These are phyloP conservation scores for Chrysolina oricalcia DNA, from an alignment of 2,888 invertebrate species.

Conservation along the genomic window DNA sequence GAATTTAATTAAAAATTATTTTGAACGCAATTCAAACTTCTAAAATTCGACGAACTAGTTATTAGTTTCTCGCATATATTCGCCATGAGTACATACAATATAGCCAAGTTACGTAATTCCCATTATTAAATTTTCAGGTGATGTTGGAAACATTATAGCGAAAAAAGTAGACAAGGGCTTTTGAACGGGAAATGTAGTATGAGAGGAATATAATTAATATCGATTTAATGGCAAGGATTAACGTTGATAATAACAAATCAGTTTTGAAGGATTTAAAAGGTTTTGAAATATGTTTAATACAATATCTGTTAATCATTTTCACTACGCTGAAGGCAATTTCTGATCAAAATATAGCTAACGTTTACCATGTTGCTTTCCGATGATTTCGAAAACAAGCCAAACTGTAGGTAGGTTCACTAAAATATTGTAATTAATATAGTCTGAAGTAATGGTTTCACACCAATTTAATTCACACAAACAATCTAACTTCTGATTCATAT, in stretches of 20 bases:
- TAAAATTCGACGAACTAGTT: neutral
- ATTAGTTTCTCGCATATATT: neutral
- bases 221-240: neutral
- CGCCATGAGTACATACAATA: neutral
- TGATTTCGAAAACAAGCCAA: no score
- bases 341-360: no score
- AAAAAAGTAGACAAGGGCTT: neutral
- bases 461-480: no score
- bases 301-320: no score
- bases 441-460: no score
- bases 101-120: neutral
- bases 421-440: no score
- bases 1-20: slow-evolving; percentile 6
- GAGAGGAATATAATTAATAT: slow-evolving; percentile 2
- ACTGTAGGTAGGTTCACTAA: no score
- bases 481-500: no score
- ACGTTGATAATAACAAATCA: neutral
- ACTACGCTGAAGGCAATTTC: no score
- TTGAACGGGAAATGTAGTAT: neutral
- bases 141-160: neutral
- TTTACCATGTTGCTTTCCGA: no score
- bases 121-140: slow-evolving; percentile 8
- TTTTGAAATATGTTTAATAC: no score
- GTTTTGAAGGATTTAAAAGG: neutral
- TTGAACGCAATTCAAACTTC: neutral